phyloP scores from a whole-genome alignment of 2,888 invertebrate species.

The Agonopterix heracliana region DNA sequence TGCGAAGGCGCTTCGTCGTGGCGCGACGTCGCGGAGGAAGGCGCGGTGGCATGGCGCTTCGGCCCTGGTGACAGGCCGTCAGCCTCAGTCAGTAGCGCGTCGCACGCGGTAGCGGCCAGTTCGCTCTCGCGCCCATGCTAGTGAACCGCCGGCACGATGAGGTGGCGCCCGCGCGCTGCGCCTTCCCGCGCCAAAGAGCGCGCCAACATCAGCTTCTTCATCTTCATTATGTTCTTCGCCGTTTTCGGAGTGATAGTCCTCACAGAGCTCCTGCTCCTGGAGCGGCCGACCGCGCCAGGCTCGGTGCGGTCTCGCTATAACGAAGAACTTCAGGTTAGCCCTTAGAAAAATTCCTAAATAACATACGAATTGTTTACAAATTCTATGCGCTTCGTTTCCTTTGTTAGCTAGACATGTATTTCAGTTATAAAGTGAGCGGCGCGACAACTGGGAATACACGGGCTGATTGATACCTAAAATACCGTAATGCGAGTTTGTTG shows the following conservation, averaged over 20 bases:
- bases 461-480: not conserved
- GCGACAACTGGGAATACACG: too few species aligned
- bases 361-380: slow-evolving; percentile 11
- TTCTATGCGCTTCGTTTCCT: slow-evolving; percentile 9
- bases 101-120: slow-evolving; percentile 22
- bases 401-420: slow-evolving; percentile 10
- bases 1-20: slow-evolving; percentile 9
- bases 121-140: slow-evolving; percentile 41
- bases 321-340: slow-evolving; percentile 80
- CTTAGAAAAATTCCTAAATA: not conserved
- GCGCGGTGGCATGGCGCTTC: slow-evolving; percentile 30
- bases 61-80: slow-evolving; percentile 37
- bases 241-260: slow-evolving; percentile 92
- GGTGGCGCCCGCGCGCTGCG: slow-evolving; percentile 58
- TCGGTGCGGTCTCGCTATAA: slow-evolving; percentile 76
- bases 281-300: slow-evolving; percentile 74
- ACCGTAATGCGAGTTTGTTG: not conserved
- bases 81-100: slow-evolving; percentile 41
- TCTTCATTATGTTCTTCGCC: slow-evolving; percentile 93
- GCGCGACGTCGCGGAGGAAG: slow-evolving; percentile 31
- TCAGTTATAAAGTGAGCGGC: not conserved
- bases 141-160: slow-evolving; percentile 44
- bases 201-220: slow-evolving; percentile 92
- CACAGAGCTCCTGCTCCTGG: slow-evolving; percentile 84
- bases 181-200: slow-evolving; percentile 78